Percentiles rank a stretch among this genome's conserved stretches.
phyloP scores from a whole-genome alignment of 2,113 vertebrate species.

The Notothenia rossii region DNA sequence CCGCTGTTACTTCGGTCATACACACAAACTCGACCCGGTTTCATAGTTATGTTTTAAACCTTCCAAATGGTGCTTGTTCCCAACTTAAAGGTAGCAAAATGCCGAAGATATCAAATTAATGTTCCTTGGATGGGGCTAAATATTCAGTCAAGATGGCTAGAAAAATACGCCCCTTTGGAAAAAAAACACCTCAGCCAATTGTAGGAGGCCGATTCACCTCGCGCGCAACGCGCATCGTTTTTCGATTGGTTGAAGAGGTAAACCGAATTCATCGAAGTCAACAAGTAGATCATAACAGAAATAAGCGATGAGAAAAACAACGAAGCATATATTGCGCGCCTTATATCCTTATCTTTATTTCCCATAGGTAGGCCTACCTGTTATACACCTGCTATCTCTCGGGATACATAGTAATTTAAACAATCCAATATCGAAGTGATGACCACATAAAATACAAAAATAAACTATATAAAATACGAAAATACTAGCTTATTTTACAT shows the following conservation, averaged over 20 bases:
- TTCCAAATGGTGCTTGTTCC: conserved; percentile 43
- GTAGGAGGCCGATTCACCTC: conserved; percentile 45
- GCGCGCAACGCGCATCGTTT: conserved; percentile 70
- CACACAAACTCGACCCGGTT: conserved; percentile 43
- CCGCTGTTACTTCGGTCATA: conserved; percentile 53
- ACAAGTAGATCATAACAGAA: background rate
- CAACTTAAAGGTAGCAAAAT: conserved; percentile 43
- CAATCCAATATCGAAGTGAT: background rate
- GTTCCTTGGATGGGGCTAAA: conserved; percentile 80
- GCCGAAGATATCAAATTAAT: conserved; percentile 78
- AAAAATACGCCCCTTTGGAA: conserved; percentile 85
- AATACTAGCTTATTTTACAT: too few relatives aligned
- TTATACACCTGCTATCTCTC: conserved; percentile 24
- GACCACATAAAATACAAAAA: too few relatives aligned
- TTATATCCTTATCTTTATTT: conserved; percentile 18
- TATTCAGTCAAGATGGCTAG: conserved; percentile 86
- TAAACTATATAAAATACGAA: too few relatives aligned
- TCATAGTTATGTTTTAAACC: conserved; percentile 61
- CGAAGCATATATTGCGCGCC: conserved; percentile 61
- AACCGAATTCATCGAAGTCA: conserved; percentile 46
- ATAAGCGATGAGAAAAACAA: conserved; percentile 73
- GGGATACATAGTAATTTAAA: background rate
- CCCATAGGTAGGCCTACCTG: background rate
- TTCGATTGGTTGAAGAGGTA: conserved; percentile 63
- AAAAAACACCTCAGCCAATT: conserved; percentile 74